Evolutionary conservation across 1,140 invertebrate species (phyloP).

Genomic region (Nomia melanderi): DNA sequence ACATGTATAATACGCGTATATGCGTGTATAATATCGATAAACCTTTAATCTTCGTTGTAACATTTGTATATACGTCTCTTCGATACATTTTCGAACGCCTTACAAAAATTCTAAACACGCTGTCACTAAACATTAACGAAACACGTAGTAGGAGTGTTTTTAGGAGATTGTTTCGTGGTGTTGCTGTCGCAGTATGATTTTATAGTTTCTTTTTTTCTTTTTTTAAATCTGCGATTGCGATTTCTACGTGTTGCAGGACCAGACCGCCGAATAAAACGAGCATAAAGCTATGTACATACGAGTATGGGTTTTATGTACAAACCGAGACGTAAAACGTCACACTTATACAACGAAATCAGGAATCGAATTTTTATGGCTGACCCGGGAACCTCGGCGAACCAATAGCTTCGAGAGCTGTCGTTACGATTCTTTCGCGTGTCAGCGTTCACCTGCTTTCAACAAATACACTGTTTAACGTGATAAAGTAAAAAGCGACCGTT

Average conservation of each 20-base stretch:
- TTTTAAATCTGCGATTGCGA: slow-evolving; percentile 19
- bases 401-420: too few species aligned
- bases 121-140: slow-evolving; percentile 39
- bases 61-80: slow-evolving; percentile 49
- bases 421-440: background rate
- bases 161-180: slow-evolving; percentile 12
- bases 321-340: slow-evolving; percentile 41
- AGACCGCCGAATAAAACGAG: slow-evolving; percentile 22
- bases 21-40: slow-evolving; percentile 28
- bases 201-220: too few species aligned
- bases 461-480: too few species aligned
- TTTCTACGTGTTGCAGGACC: slow-evolving; percentile 44
- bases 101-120: slow-evolving; percentile 59
- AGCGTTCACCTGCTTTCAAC: background rate
- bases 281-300: slow-evolving; percentile 35
- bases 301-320: slow-evolving; percentile 55
- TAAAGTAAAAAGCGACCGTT: too few species aligned
- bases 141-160: slow-evolving; percentile 24
- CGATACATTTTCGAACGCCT: slow-evolving; percentile 51
- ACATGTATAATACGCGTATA: slow-evolving; percentile 4
- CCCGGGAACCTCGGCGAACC: background rate
- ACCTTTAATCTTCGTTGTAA: slow-evolving; percentile 46
- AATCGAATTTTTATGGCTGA: slow-evolving; percentile 23
- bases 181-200: slow-evolving; percentile 33
- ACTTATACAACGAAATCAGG: slow-evolving; percentile 45